Evolutionary conservation across 2,797 vertebrate species (phyloP).

Genomic region (Peromyscus aztecus): DNA sequence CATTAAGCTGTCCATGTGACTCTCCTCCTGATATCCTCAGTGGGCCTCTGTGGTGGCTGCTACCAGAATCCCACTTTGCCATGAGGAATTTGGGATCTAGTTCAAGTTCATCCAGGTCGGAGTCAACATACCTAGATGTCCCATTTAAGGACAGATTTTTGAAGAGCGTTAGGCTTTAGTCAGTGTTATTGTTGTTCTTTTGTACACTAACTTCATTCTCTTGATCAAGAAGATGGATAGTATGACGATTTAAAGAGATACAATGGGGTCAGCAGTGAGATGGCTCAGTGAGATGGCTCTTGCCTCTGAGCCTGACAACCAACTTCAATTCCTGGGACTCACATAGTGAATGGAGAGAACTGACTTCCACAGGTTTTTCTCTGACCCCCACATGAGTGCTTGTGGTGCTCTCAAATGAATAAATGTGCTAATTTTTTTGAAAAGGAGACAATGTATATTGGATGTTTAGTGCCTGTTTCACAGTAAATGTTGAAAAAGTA

Average conservation of each 20-base stretch:
- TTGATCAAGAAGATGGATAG: neutral
- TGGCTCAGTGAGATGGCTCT: neutral
- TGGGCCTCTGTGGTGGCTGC: neutral
- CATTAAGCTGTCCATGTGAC: accelerated
- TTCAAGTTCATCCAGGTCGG: neutral
- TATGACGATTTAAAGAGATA: neutral
- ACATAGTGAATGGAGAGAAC: neutral
- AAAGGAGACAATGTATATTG: neutral
- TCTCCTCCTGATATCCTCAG: neutral
- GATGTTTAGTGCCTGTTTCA: neutral
- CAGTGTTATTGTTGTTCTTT: neutral
- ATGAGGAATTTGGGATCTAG: neutral
- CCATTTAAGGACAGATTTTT: neutral
- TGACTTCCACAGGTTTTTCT: neutral
- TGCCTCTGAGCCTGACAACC: neutral
- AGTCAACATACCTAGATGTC: neutral
- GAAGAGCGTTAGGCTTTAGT: neutral
- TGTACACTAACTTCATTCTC: neutral
- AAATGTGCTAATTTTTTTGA: neutral
- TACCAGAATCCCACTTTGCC: neutral
- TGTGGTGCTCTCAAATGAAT: neutral
- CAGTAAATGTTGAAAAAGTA: neutral
- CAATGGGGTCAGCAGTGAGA: neutral
- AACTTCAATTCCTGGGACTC: neutral
- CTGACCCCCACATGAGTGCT: neutral